Conservation (phyloP, 2,113 vertebrate genomes). For the Bos taurus region ARS-UCD2.0 NC_037336.1:33070501-33071000, state of each 20-base stretch:
- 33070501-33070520: not conserved
- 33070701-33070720: not conserved
- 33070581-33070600: not conserved
- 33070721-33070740: not conserved
- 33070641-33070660: not conserved
- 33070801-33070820: not conserved
- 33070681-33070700: not conserved
- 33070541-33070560: not conserved
- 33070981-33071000: not conserved
- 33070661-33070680: not conserved
- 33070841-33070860: not conserved
- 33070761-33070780: not conserved
- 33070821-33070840: not conserved
- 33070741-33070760: not conserved
- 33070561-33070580: not conserved
- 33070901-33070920: not conserved
- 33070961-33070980: not conserved
- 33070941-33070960: not conserved
- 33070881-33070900: not conserved
- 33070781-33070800: not conserved
- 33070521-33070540: slow-evolving; percentile 18
- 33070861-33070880: not conserved
- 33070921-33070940: not conserved
- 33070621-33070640: not conserved
- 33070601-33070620: not conserved